Evolutionary conservation across 2,888 invertebrate species (phyloP).

Genomic region (Harpalus rufipes): DNA sequence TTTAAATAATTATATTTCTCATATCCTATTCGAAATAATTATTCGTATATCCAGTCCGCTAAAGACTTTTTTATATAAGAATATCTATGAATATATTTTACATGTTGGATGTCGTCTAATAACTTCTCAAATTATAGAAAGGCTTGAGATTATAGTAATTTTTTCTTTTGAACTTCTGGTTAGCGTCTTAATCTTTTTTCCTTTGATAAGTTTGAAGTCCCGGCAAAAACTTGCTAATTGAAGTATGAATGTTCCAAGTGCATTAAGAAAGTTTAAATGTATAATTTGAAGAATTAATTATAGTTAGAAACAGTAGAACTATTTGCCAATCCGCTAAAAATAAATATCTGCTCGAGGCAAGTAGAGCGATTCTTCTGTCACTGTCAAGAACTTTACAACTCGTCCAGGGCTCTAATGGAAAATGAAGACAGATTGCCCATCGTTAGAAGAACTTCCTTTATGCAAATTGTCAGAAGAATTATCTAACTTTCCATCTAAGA

Average conservation of each 20-base stretch:
- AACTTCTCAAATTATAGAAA: neutral
- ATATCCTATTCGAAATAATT: neutral
- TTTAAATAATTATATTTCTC: too few relatives aligned
- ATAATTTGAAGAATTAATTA: constrained; percentile 63
- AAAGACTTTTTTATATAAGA: too few relatives aligned
- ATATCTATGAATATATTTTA: neutral
- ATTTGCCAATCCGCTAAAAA: constrained; percentile 59
- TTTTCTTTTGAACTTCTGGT: neutral
- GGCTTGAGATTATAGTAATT: neutral
- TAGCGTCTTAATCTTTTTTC: neutral
- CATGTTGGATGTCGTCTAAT: neutral
- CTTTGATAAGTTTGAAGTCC: neutral
- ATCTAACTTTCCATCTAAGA: neutral
- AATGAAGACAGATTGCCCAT: constrained; percentile 66
- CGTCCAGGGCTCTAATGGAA: constrained; percentile 59
- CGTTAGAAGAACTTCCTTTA: constrained; percentile 47
- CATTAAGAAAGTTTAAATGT: constrained; percentile 53
- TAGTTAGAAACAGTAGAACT: constrained; percentile 57
- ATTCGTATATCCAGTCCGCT: too few relatives aligned
- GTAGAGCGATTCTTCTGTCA: neutral
- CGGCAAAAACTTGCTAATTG: constrained; percentile 38
- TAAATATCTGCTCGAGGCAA: constrained; percentile 45
- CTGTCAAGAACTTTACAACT: constrained; percentile 43
- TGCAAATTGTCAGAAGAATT: neutral
- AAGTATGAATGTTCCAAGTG: constrained; percentile 31